Percentiles rank a stretch among this genome's conserved stretches.
These are phyloP conservation scores for Hirudinaria manillensis DNA, from an alignment of 2,888 invertebrate genomes.

Conservation along the genomic window DNA sequence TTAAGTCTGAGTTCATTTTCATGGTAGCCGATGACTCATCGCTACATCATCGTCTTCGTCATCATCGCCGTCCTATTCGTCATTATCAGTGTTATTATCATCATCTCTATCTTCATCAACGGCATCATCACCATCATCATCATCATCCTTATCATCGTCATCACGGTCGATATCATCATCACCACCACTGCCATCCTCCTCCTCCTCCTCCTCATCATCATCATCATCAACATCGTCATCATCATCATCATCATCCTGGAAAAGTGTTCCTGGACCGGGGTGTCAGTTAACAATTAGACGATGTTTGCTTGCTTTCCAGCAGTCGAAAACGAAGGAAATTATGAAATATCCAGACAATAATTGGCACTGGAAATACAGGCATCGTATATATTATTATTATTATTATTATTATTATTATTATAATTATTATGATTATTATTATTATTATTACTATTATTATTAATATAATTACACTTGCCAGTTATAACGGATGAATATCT, in stretches of 20 bases:
- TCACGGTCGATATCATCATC: conserved; percentile 21
- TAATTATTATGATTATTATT: conserved; percentile 9
- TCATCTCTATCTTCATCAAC: conserved; percentile 25
- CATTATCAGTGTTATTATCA: conserved; percentile 24
- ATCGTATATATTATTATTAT: background rate
- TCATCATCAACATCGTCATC: conserved; percentile 30
- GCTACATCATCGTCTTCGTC: conserved; percentile 45
- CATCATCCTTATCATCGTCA: conserved; percentile 28
- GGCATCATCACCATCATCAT: conserved; percentile 25
- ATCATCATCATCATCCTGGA: conserved; percentile 11
- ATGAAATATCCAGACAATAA: too few relatives aligned
- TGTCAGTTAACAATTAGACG: too few relatives aligned
- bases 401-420: conserved; percentile 33
- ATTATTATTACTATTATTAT: background rate
- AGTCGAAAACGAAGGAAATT: too few relatives aligned
- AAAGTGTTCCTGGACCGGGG: too few relatives aligned
- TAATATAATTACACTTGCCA: background rate
- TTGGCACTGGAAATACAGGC: background rate
- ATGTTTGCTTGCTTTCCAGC: too few relatives aligned
- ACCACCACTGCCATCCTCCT: conserved; percentile 16
- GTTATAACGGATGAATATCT: too few relatives aligned
- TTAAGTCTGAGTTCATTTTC: conserved; percentile 32
- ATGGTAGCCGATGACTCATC: conserved; percentile 43
- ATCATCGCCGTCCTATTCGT: conserved; percentile 20
- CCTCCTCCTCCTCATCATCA: conserved; percentile 25